Conservation (phyloP, 37 sponge, comb jelly and placozoan genomes). For the Aplysina aerophoba region DNA sequence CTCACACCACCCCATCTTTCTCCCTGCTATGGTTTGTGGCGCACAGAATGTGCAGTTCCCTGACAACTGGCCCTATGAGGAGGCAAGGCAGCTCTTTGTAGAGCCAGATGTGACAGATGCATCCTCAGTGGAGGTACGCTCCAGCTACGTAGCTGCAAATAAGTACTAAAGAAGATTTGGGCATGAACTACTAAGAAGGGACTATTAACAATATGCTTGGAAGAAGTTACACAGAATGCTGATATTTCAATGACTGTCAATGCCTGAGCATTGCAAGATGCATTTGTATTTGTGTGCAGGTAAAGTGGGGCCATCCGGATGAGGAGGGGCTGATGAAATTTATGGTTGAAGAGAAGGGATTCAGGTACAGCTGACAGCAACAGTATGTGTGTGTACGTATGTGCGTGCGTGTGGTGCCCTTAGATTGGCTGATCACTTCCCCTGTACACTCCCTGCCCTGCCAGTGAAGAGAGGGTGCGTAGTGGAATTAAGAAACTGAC, state of each 20-base stretch:
- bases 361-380: slow-evolving; percentile 48
- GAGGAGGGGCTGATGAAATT: slow-evolving; percentile 90
- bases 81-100: slow-evolving; percentile 77
- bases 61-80: slow-evolving; percentile 87
- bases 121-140: slow-evolving; percentile 63
- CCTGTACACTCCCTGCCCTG: background rate
- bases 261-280: too few relatives aligned
- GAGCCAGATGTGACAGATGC: slow-evolving; percentile 81
- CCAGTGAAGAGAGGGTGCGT: slow-evolving; percentile 90
- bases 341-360: slow-evolving; percentile 91
- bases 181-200: too few relatives aligned
- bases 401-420: background rate
- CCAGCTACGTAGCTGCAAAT: too few relatives aligned
- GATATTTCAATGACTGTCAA: too few relatives aligned
- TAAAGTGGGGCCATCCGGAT: slow-evolving; percentile 90
- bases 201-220: too few relatives aligned
- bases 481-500: slow-evolving; percentile 84
- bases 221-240: too few relatives aligned
- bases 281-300: slow-evolving; percentile 23
- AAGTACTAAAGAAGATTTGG: too few relatives aligned
- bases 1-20: too few relatives aligned
- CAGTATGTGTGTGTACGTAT: background rate
- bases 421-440: too few relatives aligned
- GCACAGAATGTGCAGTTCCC: slow-evolving; percentile 77
- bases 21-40: too few relatives aligned